These are phyloP conservation scores for Eumaeus atala DNA, from an alignment of 1,140 invertebrate genomes.

Conservation along the genomic window DNA sequence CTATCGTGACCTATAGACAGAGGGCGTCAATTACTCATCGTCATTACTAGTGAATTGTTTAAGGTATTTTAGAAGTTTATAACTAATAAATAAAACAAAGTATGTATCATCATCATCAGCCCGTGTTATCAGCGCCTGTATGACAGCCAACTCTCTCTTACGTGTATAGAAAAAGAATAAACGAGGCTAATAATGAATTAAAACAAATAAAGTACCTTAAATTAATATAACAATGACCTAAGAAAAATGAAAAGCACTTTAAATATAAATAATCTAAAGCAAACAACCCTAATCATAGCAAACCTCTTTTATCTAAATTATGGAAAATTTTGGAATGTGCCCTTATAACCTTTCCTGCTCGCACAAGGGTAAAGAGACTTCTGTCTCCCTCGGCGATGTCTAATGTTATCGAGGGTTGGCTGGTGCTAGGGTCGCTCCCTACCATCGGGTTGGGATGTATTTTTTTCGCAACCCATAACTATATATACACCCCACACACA, in stretches of 20 bases:
- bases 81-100: neutral
- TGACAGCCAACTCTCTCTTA: neutral
- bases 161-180: neutral
- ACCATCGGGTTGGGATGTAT: slow-evolving; percentile 67
- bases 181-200: too few species aligned
- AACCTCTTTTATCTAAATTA: slow-evolving; percentile 73
- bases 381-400: slow-evolving; percentile 38
- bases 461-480: slow-evolving; percentile 62
- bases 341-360: slow-evolving; percentile 44
- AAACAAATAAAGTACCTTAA: neutral
- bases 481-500: slow-evolving; percentile 4
- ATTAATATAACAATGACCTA: neutral
- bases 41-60: too few species aligned
- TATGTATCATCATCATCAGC: neutral
- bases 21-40: too few species aligned
- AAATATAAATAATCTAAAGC: slow-evolving; percentile 3
- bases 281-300: slow-evolving; percentile 68
- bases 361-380: slow-evolving; percentile 20
- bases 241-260: neutral
- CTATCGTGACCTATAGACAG: too few species aligned
- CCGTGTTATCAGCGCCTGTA: neutral
- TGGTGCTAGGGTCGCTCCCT: slow-evolving; percentile 40
- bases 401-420: slow-evolving; percentile 60
- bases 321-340: slow-evolving; percentile 71
- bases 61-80: too few species aligned